Conservation (phyloP, 2,888 invertebrate genomes). For the Phrixothrix hirtus region DNA sequence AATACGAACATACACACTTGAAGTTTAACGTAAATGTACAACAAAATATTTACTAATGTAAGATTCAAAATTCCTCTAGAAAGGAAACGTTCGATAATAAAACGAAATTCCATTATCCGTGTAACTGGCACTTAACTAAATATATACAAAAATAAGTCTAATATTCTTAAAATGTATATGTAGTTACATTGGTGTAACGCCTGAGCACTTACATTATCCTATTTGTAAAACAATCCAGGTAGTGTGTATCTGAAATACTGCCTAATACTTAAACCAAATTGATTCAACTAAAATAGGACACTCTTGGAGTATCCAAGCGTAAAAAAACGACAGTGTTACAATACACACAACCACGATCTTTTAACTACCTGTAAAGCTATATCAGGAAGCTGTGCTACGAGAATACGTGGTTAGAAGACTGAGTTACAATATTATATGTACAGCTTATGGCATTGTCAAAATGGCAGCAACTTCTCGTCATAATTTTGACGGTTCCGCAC, state of each 20-base stretch:
- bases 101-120: slow-evolving; percentile 39
- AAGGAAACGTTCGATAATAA: slow-evolving; percentile 17
- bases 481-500: slow-evolving; percentile 8
- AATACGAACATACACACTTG: slow-evolving; percentile 43
- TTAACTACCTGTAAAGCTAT: slow-evolving; percentile 41
- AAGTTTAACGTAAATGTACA: slow-evolving; percentile 35
- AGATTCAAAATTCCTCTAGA: slow-evolving; percentile 30
- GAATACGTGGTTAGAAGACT: slow-evolving; percentile 46
- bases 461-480: slow-evolving; percentile 21
- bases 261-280: slow-evolving; percentile 20
- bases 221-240: slow-evolving; percentile 29
- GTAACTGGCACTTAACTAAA: slow-evolving; percentile 52
- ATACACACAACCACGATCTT: slow-evolving; percentile 21
- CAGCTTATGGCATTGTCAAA: slow-evolving; percentile 38
- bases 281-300: slow-evolving; percentile 6
- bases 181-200: slow-evolving; percentile 39
- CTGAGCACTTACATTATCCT: slow-evolving; percentile 39
- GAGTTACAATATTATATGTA: slow-evolving; percentile 45
- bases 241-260: slow-evolving; percentile 20
- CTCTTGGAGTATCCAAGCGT: slow-evolving; percentile 15
- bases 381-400: slow-evolving; percentile 43
- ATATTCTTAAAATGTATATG: slow-evolving; percentile 45
- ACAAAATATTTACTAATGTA: slow-evolving; percentile 43
- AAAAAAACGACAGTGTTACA: slow-evolving; percentile 14
- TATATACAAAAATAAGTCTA: slow-evolving; percentile 56